Percentiles rank a stretch among this genome's conserved stretches.
Evolutionary conservation across 2,797 vertebrate genomes (phyloP).

Genomic region (Remorina albescens): DNA sequence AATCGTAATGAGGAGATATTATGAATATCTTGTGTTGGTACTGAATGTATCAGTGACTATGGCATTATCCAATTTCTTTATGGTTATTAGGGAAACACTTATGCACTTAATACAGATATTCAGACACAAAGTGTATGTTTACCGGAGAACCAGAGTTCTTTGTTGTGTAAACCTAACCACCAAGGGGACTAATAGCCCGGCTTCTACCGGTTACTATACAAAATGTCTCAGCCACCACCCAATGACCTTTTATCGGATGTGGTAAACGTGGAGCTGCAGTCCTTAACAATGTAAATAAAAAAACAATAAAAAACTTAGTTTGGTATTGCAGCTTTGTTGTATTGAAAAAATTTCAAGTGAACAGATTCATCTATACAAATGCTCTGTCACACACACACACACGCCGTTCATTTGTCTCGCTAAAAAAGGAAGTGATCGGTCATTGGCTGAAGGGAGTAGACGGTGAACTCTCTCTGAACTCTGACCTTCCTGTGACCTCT

Average conservation of each 20-base stretch:
- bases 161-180: not conserved
- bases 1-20: not conserved
- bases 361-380: not conserved
- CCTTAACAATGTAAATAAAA: not conserved
- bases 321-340: not conserved
- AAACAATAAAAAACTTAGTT: not conserved
- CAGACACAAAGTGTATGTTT: not conserved
- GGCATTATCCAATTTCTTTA: no score
- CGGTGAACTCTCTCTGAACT: slow-evolving; percentile 68
- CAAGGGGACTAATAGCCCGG: not conserved
- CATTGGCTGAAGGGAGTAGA: slow-evolving; percentile 66
- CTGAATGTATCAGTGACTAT: not conserved
- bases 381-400: slow-evolving; percentile 18
- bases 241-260: not conserved
- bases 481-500: slow-evolving; percentile 61
- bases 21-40: not conserved
- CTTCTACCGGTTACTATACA: not conserved
- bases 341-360: not conserved
- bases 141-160: not conserved
- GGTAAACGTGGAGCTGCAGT: not conserved
- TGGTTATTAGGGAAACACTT: no score
- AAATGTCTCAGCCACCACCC: not conserved
- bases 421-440: slow-evolving; percentile 78
- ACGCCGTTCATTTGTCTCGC: slow-evolving; percentile 48
- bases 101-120: not conserved